Conservation (phyloP, 2,888 invertebrate species). For the Gibbula magus region DNA sequence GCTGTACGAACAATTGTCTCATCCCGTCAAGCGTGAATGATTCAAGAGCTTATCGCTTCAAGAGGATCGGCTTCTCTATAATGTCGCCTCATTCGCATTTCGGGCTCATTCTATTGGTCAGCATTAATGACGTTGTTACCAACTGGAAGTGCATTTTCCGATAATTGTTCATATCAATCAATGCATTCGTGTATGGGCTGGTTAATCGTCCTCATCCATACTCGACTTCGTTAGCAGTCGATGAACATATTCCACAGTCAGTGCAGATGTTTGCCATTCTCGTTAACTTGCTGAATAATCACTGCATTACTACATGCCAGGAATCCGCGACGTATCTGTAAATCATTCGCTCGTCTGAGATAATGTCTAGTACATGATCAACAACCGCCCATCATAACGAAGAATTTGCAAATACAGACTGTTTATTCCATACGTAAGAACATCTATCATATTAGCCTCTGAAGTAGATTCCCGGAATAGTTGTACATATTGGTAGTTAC, state of each 20-base stretch:
- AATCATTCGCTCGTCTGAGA: too few species aligned
- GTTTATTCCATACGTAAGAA: too few species aligned
- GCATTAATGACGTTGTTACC: not conserved
- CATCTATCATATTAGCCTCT: too few species aligned
- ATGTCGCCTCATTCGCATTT: not conserved
- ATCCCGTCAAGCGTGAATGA: not conserved
- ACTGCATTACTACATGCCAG: too few species aligned
- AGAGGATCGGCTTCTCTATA: not conserved
- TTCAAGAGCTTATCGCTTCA: not conserved
- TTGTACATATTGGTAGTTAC: not conserved
- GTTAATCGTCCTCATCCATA: not conserved
- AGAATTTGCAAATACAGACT: too few species aligned
- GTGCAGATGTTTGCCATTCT: not conserved
- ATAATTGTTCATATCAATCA: conserved; percentile 22
- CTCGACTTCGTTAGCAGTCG: conserved; percentile 9
- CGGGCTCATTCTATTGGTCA: not conserved
- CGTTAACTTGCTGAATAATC: not conserved
- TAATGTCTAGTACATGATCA: not conserved
- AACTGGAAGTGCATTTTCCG: not conserved
- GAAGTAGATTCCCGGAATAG: not conserved
- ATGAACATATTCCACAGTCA: not conserved
- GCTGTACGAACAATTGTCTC: not conserved
- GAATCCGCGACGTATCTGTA: too few species aligned
- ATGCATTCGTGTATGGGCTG: not conserved
- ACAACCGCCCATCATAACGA: too few species aligned